Conservation (phyloP, 2,113 vertebrate genomes). For the Ceyx cyanopectus region DNA sequence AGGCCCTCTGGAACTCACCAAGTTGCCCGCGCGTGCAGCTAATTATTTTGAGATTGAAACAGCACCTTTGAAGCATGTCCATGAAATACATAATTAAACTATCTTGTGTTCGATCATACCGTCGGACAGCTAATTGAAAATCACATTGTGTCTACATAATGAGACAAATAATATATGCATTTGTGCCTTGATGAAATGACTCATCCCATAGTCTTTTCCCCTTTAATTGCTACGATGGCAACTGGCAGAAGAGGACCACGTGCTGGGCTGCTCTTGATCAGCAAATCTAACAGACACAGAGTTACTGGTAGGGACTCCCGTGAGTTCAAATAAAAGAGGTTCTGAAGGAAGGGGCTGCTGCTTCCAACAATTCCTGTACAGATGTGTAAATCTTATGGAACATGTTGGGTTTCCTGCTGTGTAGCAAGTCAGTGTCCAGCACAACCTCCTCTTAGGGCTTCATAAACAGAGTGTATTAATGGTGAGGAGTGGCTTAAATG, state of each 20-base stretch:
- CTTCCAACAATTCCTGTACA: background rate
- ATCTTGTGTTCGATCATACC: constrained; percentile 9
- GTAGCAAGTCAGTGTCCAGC: background rate
- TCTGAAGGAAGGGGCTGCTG: background rate
- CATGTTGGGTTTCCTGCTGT: background rate
- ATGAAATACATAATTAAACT: constrained; percentile 67
- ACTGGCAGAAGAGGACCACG: background rate
- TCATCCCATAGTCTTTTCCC: background rate
- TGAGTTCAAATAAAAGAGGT: constrained; percentile 26
- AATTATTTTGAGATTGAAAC: constrained; percentile 63
- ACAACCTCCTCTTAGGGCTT: background rate
- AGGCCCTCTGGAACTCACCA: background rate
- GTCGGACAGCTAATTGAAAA: constrained; percentile 60
- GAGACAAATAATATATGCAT: constrained; percentile 52
- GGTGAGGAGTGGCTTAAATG: background rate
- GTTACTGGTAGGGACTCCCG: background rate
- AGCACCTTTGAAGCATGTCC: constrained; percentile 55
- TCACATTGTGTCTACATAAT: constrained; percentile 53
- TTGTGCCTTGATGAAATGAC: background rate
- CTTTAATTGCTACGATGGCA: constrained; percentile 43
- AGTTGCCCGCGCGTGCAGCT: background rate
- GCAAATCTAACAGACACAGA: background rate
- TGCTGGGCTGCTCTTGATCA: constrained; percentile 62
- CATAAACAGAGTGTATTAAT: background rate
- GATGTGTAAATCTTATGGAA: background rate